phyloP scores from a whole-genome alignment of 53 echinoderm and acorn worm genomes.

The Arbacia lixula region DNA sequence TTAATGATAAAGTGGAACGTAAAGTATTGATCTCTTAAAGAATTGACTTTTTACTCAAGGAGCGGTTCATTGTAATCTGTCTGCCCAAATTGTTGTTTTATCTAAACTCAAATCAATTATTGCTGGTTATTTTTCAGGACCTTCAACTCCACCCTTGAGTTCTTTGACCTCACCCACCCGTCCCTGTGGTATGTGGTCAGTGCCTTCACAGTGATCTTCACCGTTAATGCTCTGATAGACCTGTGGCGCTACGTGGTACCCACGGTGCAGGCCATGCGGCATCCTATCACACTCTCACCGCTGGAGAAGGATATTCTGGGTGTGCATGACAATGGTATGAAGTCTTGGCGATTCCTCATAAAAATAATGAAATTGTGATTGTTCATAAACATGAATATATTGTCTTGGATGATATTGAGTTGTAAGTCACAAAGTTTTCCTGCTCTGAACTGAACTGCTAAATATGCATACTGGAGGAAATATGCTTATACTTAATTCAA shows the following conservation, averaged over 20 bases:
- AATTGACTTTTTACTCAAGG: neutral
- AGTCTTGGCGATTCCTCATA: too few relatives aligned
- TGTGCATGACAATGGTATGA: conserved; percentile 89
- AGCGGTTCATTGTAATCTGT: neutral
- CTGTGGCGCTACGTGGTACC: conserved; percentile 75
- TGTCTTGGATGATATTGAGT: too few relatives aligned
- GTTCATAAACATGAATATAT: neutral
- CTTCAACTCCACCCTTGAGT: conserved; percentile 67
- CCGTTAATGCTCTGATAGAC: conserved; percentile 81
- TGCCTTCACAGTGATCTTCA: conserved; percentile 79
- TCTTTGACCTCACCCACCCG: conserved; percentile 76
- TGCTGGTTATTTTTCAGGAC: conserved; percentile 47
- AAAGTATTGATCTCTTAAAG: too few relatives aligned
- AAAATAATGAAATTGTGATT: too few relatives aligned
- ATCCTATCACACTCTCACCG: conserved; percentile 82
- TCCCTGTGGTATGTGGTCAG: conserved; percentile 86
- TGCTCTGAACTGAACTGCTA: too few relatives aligned
- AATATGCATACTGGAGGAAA: too few relatives aligned
- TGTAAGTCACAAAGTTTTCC: too few relatives aligned
- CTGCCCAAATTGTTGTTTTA: neutral
- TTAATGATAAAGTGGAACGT: too few relatives aligned
- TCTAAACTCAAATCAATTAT: neutral
- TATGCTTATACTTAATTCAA: too few relatives aligned
- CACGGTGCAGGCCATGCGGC: conserved; percentile 72
- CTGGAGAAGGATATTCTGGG: conserved; percentile 80